Conservation (phyloP, 2,888 invertebrate species). For the Macrosiphum euphorbiae region DNA sequence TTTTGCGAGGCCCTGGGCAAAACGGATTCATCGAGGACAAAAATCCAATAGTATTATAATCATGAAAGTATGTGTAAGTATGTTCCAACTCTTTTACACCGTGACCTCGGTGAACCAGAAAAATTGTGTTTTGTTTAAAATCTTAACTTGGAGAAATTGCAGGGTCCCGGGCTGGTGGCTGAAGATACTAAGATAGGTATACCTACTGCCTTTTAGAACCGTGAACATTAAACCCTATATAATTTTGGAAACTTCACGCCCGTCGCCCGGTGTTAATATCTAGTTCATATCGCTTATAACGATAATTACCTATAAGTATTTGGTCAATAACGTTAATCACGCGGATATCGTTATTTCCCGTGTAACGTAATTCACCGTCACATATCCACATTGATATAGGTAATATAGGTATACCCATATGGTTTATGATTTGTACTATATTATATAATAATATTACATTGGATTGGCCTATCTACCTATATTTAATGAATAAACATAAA, state of each 20-base stretch:
- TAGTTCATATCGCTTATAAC: too few species aligned
- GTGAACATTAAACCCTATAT: not conserved
- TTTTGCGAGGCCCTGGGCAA: not conserved
- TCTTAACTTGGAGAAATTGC: not conserved
- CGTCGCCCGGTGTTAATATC: too few species aligned
- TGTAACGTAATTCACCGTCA: not conserved
- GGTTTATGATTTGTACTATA: not conserved
- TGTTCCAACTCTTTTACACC: not conserved
- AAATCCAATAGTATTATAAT: not conserved
- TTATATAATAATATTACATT: not conserved
- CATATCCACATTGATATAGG: not conserved
- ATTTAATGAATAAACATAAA: not conserved
- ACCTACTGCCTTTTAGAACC: not conserved
- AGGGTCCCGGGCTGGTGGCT: not conserved
- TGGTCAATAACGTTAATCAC: too few species aligned
- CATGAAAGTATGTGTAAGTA: not conserved
- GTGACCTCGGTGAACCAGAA: not conserved
- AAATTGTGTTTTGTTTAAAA: not conserved
- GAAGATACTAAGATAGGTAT: not conserved
- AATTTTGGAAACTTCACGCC: not conserved
- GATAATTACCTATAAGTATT: too few species aligned
- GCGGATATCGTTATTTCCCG: too few species aligned
- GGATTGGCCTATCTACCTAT: not conserved
- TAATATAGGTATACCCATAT: not conserved
- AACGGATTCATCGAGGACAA: not conserved